phyloP scores from a whole-genome alignment of 2,113 vertebrate genomes.

The Catharus fuscescens region DNA sequence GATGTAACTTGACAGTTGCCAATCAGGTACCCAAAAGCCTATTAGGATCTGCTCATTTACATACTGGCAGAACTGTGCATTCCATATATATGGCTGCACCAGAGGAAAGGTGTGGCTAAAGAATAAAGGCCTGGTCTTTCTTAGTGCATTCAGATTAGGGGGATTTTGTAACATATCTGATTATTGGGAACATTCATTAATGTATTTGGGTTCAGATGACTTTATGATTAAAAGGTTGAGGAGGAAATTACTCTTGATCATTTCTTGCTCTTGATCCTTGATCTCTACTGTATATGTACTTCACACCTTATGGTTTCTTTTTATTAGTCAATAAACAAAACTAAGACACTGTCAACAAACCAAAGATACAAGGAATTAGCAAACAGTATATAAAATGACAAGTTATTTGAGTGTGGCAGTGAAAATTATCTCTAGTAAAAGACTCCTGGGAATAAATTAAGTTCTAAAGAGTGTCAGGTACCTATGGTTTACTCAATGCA shows the following conservation, averaged over 20 bases:
- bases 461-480: background rate
- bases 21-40: background rate
- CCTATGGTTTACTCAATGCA: background rate
- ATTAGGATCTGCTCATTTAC: background rate
- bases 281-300: background rate
- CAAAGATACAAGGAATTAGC: background rate
- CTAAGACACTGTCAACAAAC: background rate
- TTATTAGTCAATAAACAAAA: background rate
- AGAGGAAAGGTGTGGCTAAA: background rate
- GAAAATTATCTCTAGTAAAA: background rate
- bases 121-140: background rate
- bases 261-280: background rate
- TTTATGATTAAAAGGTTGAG: background rate
- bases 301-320: background rate
- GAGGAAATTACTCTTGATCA: background rate
- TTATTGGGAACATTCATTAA: background rate
- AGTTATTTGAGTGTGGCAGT: background rate
- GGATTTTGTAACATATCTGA: background rate
- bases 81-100: background rate
- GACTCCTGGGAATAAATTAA: background rate
- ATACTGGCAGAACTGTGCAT: background rate
- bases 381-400: background rate
- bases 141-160: background rate
- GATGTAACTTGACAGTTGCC: background rate
- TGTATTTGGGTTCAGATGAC: background rate